These are phyloP conservation scores for Platyrinchus mystaceus DNA, from an alignment of 2,797 vertebrate species.

Conservation along the genomic window DNA sequence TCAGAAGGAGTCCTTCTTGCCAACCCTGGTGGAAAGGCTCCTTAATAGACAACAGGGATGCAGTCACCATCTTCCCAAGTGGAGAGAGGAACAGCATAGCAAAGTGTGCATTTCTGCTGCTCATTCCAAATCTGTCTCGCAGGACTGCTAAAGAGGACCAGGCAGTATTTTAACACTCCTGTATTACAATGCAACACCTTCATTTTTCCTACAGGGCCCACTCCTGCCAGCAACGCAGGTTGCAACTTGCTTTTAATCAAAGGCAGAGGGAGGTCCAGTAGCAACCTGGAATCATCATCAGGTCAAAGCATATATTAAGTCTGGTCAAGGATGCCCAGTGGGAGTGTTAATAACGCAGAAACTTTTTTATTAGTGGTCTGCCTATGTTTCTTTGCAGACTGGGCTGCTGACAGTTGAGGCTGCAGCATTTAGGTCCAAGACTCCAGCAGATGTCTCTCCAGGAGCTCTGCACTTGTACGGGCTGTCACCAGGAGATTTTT, in stretches of 20 bases:
- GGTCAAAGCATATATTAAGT: neutral
- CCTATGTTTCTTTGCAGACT: neutral
- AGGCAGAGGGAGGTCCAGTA: neutral
- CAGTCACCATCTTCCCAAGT: neutral
- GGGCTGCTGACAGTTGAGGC: neutral
- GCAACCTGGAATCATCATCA: neutral
- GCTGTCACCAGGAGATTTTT: neutral
- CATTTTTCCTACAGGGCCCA: neutral
- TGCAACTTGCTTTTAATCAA: neutral
- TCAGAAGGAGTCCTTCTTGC: neutral
- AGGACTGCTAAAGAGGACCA: neutral
- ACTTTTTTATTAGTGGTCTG: neutral
- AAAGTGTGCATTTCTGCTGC: neutral
- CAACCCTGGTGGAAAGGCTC: neutral
- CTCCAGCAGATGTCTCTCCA: neutral
- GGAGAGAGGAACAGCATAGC: neutral
- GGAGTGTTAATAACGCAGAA: neutral
- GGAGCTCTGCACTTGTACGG: neutral
- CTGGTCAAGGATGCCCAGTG: neutral
- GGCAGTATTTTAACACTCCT: neutral
- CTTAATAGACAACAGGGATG: neutral
- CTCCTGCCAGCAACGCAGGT: neutral
- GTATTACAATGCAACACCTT: neutral
- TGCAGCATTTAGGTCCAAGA: neutral
- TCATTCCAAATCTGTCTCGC: neutral